Evolutionary conservation across 2,797 vertebrate genomes (phyloP), one percentile per base, ranked within the genome.

Genomic region (Cephalopachus bancanus): DNA sequence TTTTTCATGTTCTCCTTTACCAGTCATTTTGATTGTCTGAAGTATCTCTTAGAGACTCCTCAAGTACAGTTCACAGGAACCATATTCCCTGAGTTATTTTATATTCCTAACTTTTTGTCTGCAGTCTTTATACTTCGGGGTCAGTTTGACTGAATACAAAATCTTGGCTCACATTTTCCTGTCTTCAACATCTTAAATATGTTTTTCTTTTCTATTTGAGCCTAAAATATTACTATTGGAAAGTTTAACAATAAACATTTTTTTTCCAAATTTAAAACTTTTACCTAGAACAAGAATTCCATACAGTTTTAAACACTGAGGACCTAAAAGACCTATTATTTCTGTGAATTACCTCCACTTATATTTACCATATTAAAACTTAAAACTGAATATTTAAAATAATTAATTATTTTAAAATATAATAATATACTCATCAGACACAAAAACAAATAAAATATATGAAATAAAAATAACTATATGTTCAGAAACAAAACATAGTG

Each of bases 51-150:
- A n/a, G 3, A 65, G 55, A 37, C 49, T 60, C 30, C 11, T 67
- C 8, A 53, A 51, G 16, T 67, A 44, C 14, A 33, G 6, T 4
- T 71, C 22, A 64, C 4, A 65, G 67, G 5, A 37, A 76, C 11
- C 28, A 7, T 89, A 93, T 49, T 95, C 37, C 5, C 4, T 51
- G 65, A 69, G 28, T 96, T 93, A 74, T 60, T 90, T 93, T 53
- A 64, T 30, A 69, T 62, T 51, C 12, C 16, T 79, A 37, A 67
- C 16, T 33, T 24, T 84, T 88, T 51, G n/a, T 62, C 30, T 74
- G 10, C 15, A 72, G 49, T 28, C 7, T 86, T 92, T 72, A 57
- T 59, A 83, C 1, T 78, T 91, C 20, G 30, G 71, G 57, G 69
- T 28, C 2, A 26, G 55, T 87, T 81, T 71, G 62, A 94, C 11